phyloP scores from a whole-genome alignment of 1,140 invertebrate genomes.

The Propsilocerus akamusi region DNA sequence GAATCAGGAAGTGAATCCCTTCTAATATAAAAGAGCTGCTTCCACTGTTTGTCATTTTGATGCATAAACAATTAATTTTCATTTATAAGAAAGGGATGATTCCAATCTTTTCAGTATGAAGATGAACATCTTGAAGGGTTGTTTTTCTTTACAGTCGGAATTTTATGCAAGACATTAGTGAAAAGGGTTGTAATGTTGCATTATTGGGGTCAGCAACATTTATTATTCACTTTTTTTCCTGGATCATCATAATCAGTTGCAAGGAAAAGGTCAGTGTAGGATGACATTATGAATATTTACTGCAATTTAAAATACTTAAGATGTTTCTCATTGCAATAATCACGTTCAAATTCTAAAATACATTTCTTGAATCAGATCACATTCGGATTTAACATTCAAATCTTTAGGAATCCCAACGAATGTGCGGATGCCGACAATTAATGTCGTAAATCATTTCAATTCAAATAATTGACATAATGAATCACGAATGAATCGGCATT shows the following conservation, averaged over 20 bases:
- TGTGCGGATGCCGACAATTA: no score
- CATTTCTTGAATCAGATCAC: no score
- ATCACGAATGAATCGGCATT: no score
- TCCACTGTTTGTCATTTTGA: neutral
- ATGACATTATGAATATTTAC: no score
- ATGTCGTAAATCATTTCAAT: no score
- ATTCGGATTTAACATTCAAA: no score
- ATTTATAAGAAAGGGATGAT: no score
- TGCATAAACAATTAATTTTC: slow-evolving; percentile 1
- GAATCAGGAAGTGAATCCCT: neutral
- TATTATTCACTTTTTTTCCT: neutral
- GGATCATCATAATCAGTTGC: no score
- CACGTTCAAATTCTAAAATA: no score
- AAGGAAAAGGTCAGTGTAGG: neutral
- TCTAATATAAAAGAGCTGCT: neutral
- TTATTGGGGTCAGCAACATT: neutral
- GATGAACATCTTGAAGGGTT: neutral
- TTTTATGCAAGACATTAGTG: neutral
- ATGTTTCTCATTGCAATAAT: slow-evolving; percentile 4
- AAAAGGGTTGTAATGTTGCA: neutral
- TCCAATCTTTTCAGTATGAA: neutral
- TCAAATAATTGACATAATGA: no score
- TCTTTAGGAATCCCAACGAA: no score
- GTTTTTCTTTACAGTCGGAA: neutral
- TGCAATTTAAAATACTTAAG: no score